Conservation (phyloP, 2,113 vertebrate species). For the Pelvicachromis taeniatus region DNA sequence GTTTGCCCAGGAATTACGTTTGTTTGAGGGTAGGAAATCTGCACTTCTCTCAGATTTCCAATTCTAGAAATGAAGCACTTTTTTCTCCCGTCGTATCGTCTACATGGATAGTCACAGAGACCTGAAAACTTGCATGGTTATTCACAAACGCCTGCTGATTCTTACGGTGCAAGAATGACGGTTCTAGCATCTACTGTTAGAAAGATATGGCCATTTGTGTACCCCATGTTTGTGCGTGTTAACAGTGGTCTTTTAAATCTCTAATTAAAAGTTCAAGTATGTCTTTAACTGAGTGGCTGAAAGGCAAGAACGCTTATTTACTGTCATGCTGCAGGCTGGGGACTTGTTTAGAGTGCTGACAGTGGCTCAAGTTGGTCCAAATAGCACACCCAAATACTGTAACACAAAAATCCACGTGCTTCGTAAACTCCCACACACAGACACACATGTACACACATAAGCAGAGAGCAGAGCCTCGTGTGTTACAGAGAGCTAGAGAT, state of each 20-base stretch:
- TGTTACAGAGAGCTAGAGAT: conserved; percentile 56
- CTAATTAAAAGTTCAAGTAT: conserved; percentile 33
- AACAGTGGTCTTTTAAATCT: conserved; percentile 6
- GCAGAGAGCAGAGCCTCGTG: background rate
- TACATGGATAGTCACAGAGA: too few species aligned
- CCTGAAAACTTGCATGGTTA: too few species aligned
- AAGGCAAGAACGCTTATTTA: conserved; percentile 29
- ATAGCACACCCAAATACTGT: background rate
- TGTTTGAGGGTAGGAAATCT: too few species aligned
- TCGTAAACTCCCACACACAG: background rate
- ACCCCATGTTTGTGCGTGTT: background rate
- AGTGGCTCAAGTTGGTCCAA: conserved; percentile 36
- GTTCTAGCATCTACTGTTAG: too few species aligned
- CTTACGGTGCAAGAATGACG: too few species aligned
- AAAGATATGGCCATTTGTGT: too few species aligned
- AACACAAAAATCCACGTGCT: background rate
- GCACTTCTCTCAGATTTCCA: too few species aligned
- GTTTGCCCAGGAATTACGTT: too few species aligned
- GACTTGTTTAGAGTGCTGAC: conserved; percentile 57
- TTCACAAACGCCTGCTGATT: too few species aligned
- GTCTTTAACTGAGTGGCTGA: conserved; percentile 30
- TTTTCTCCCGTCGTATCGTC: too few species aligned
- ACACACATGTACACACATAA: background rate
- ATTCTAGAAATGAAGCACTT: too few species aligned
- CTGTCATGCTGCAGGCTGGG: background rate